Evolutionary conservation across 2,888 invertebrate species (phyloP).

Genomic region (Lithophane semibrunnea): DNA sequence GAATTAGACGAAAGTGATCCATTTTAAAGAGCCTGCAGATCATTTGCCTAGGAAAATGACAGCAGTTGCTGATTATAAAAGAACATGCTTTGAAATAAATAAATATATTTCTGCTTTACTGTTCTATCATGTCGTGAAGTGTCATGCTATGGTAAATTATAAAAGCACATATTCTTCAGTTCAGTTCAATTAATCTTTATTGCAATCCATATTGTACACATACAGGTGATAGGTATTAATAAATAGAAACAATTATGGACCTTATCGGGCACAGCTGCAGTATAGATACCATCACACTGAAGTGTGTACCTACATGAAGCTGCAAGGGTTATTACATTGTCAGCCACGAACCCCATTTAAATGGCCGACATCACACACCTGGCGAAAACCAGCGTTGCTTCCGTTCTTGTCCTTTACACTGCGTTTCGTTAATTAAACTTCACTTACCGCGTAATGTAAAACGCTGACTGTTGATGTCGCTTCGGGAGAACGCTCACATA

Average conservation of each 20-base stretch:
- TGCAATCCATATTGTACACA: too few relatives aligned
- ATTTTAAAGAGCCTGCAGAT: background rate
- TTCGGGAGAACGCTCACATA: background rate
- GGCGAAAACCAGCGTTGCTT: background rate
- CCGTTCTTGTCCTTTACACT: background rate
- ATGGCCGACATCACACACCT: background rate
- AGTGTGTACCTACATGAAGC: background rate
- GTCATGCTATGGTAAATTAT: background rate
- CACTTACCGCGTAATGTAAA: background rate
- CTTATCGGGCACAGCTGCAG: too few relatives aligned
- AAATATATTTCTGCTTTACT: background rate
- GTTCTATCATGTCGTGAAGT: background rate
- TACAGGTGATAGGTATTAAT: too few relatives aligned
- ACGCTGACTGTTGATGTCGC: background rate
- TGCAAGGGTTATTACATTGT: background rate
- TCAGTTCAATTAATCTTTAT: too few relatives aligned
- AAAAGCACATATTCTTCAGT: slow-evolving; percentile 3
- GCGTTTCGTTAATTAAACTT: background rate
- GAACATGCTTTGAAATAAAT: slow-evolving; percentile 2
- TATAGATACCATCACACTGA: background rate
- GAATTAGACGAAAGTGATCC: background rate
- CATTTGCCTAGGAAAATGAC: background rate
- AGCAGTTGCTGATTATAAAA: background rate
- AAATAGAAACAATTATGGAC: too few relatives aligned
- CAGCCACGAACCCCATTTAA: slow-evolving; percentile 1